A percentile compares a stretch with the other conserved stretches of the same genome.
Conservation (phyloP, 1,140 invertebrate species). For the Pteromalus puparum region DNA sequence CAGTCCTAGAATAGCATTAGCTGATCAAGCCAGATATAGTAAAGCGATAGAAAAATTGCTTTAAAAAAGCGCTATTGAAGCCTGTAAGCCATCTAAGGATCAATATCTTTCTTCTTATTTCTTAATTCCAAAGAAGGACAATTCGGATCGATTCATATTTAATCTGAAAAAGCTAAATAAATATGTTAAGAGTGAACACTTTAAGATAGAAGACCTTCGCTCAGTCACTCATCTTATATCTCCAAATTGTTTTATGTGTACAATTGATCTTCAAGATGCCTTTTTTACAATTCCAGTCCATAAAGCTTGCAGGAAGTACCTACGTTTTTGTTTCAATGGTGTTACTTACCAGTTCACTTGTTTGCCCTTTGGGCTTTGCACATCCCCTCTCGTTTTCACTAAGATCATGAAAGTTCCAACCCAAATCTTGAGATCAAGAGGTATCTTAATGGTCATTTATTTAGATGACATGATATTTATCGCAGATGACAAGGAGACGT, state of each 20-base stretch:
- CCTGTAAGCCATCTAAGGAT: background rate
- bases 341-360: background rate
- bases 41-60: background rate
- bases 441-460: no score
- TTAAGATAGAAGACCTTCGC: slow-evolving; percentile 2
- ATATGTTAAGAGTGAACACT: background rate
- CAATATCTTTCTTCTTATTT: background rate
- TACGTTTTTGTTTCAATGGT: slow-evolving; percentile 47
- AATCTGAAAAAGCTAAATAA: background rate
- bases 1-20: no score
- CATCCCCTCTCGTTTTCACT: no score
- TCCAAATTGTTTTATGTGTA: background rate
- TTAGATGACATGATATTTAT: slow-evolving; percentile 21
- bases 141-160: background rate
- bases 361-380: slow-evolving; percentile 6
- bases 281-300: slow-evolving; percentile 36
- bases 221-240: background rate
- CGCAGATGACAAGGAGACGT: slow-evolving; percentile 10
- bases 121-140: background rate
- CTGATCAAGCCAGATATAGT: background rate
- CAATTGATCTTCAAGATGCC: slow-evolving; percentile 16
- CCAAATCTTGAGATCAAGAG: background rate
- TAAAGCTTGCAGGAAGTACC: slow-evolving; percentile 51
- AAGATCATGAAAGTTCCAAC: background rate
- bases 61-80: background rate